Evolutionary conservation across 2,113 vertebrate genomes (phyloP).

Genomic region (Nibea coibor): DNA sequence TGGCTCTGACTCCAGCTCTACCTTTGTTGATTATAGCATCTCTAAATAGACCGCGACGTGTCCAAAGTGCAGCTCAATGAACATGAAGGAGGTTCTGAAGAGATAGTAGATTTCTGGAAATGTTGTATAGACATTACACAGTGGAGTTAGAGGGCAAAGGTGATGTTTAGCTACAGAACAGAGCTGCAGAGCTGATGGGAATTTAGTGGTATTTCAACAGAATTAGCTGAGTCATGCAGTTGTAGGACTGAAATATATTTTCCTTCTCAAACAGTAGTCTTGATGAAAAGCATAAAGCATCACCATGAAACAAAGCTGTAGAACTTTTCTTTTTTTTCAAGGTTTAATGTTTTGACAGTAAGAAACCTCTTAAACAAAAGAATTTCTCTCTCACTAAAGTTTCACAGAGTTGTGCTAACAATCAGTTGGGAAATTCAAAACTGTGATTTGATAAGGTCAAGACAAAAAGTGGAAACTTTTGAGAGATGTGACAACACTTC

Average conservation of each 20-base stretch:
- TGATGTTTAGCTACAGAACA: slow-evolving; percentile 12
- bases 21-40: background rate
- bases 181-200: background rate
- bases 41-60: no score
- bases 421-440: background rate
- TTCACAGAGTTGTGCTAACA: background rate
- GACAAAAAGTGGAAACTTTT: background rate
- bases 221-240: slow-evolving; percentile 8
- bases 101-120: background rate
- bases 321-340: background rate
- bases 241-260: background rate
- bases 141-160: slow-evolving; percentile 2
- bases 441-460: slow-evolving; percentile 16
- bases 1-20: background rate
- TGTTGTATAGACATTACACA: background rate
- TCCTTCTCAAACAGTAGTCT: slow-evolving; percentile 3
- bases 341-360: slow-evolving; percentile 9
- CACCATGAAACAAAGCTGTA: background rate
- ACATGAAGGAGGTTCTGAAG: background rate
- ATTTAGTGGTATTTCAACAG: slow-evolving; percentile 21
- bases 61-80: background rate
- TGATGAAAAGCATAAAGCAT: background rate
- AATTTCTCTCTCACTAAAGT: background rate
- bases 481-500: background rate
- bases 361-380: background rate